These are phyloP conservation scores for Platycnemis pennipes DNA, from an alignment of 2,888 invertebrate genomes.

Conservation along the genomic window DNA sequence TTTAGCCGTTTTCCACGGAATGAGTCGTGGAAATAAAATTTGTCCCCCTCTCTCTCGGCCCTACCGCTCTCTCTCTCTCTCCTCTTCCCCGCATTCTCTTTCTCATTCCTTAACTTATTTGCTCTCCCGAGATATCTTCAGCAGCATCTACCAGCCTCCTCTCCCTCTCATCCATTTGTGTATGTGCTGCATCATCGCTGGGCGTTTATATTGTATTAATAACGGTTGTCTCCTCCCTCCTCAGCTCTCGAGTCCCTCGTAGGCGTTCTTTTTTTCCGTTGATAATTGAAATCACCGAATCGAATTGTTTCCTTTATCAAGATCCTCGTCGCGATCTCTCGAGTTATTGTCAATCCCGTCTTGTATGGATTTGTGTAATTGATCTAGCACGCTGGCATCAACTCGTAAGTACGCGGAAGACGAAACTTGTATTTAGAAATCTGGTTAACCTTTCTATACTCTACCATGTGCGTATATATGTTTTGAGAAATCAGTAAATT, in stretches of 20 bases:
- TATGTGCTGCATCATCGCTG: slow-evolving; percentile 58
- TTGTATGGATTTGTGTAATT: slow-evolving; percentile 24
- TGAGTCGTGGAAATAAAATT: not conserved
- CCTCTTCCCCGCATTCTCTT: not conserved
- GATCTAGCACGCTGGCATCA: not conserved
- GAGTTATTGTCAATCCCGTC: slow-evolving; percentile 13
- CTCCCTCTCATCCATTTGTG: slow-evolving; percentile 25
- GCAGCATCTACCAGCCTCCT: slow-evolving; percentile 22
- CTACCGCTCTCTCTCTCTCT: not conserved
- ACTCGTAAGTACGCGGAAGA: not conserved
- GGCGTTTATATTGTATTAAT: slow-evolving; percentile 61
- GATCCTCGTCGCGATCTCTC: not conserved
- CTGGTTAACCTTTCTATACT: too few species aligned
- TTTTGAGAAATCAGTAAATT: too few species aligned
- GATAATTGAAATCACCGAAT: not conserved
- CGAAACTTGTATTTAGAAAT: too few species aligned
- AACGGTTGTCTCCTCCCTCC: slow-evolving; percentile 42
- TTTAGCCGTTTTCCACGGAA: slow-evolving; percentile 44
- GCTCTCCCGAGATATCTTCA: slow-evolving; percentile 53
- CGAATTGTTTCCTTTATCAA: not conserved
- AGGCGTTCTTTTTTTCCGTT: slow-evolving; percentile 6
- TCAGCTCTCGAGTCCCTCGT: not conserved
- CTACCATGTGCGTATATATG: too few species aligned
- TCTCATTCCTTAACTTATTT: slow-evolving; percentile 30
- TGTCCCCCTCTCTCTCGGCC: not conserved